phyloP scores from a whole-genome alignment of 1,140 invertebrate species.

The Maconellicoccus hirsutus region DNA sequence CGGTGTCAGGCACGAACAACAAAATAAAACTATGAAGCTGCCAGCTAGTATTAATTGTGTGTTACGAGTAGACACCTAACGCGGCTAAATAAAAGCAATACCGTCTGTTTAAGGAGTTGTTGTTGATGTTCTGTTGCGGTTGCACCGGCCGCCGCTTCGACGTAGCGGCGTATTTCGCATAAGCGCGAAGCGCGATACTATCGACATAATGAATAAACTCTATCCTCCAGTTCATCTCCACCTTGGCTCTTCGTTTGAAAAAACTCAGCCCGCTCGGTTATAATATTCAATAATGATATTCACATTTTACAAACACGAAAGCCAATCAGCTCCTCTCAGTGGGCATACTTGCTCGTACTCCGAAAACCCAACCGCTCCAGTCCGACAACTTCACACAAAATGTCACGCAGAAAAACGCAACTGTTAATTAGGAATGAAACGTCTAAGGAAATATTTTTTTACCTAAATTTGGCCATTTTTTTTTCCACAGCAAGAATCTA shows the following conservation, averaged over 20 bases:
- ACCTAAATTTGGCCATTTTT: too few species aligned
- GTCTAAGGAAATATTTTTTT: not conserved
- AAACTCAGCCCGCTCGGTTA: too few species aligned
- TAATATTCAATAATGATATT: not conserved
- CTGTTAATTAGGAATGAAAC: slow-evolving; percentile 4
- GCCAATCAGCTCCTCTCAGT: too few species aligned
- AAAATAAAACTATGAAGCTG: slow-evolving; percentile 18
- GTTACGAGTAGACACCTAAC: slow-evolving; percentile 21
- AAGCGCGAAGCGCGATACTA: not conserved
- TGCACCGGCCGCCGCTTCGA: not conserved
- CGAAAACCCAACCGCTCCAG: too few species aligned
- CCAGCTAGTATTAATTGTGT: slow-evolving; percentile 19
- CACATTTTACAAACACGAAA: not conserved
- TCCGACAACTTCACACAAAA: not conserved
- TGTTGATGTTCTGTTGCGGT: not conserved
- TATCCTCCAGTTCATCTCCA: not conserved
- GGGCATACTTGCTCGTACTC: too few species aligned
- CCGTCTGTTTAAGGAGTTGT: slow-evolving; percentile 15
- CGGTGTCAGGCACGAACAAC: slow-evolving; percentile 20
- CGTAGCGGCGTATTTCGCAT: too few species aligned
- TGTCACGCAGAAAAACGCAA: not conserved
- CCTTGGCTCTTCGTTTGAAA: too few species aligned
- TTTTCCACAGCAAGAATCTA: too few species aligned
- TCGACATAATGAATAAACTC: not conserved
- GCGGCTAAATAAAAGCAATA: slow-evolving; percentile 18